These are phyloP conservation scores for Spheniscus humboldti DNA, from an alignment of 2,797 vertebrate genomes.

Conservation along the genomic window DNA sequence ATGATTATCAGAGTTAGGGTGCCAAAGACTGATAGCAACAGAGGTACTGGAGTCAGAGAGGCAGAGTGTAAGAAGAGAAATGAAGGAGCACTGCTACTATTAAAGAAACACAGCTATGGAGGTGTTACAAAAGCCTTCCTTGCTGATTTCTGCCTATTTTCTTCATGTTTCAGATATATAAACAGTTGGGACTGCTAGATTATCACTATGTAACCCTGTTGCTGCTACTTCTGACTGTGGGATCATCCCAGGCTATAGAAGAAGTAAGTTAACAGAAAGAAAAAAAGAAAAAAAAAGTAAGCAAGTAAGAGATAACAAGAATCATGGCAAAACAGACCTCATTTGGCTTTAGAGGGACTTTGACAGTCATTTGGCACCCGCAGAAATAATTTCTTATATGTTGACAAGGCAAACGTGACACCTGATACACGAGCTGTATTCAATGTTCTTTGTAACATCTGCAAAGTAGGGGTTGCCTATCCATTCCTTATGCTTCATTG, in stretches of 20 bases:
- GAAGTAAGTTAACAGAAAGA: not conserved
- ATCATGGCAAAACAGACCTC: not conserved
- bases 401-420: not conserved
- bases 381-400: not conserved
- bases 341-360: not conserved
- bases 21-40: not conserved
- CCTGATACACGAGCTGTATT: not conserved
- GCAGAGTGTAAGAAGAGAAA: not conserved
- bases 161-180: not conserved
- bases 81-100: not conserved
- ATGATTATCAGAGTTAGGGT: slow-evolving; percentile 12
- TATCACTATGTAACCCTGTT: not conserved
- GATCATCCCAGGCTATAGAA: not conserved
- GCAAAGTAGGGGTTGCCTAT: not conserved
- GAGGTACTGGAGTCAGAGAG: not conserved
- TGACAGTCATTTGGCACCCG: not conserved
- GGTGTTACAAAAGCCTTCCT: not conserved
- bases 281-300: not conserved
- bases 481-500: not conserved
- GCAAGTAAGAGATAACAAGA: not conserved
- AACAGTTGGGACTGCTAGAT: not conserved
- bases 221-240: not conserved
- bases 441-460: not conserved
- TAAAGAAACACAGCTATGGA: not conserved
- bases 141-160: not conserved